Evolutionary conservation across 2,113 vertebrate genomes (phyloP).

Genomic region (Mesembrinibis cayennensis): DNA sequence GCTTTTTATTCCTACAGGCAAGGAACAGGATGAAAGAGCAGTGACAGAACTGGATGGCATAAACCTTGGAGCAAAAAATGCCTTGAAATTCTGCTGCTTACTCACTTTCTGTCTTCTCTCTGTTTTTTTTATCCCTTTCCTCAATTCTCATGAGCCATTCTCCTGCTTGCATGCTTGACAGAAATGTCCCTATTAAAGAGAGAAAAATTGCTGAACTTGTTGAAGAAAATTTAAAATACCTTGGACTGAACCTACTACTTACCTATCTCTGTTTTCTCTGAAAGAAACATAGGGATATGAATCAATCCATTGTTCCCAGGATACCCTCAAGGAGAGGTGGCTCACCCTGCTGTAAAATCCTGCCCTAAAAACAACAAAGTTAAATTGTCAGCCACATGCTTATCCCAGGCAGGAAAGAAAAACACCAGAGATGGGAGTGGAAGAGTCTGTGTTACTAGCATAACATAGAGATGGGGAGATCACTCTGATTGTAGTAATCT

Average conservation of each 20-base stretch:
- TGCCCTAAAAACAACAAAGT: neutral
- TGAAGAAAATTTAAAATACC: neutral
- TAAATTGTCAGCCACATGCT: neutral
- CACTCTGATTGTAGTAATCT: neutral
- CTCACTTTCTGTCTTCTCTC: neutral
- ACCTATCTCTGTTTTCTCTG: neutral
- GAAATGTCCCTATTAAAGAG: neutral
- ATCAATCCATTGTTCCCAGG: neutral
- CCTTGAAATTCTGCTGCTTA: neutral
- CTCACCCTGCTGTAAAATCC: neutral
- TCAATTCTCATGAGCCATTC: neutral
- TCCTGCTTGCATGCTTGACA: neutral
- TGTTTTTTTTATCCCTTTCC: neutral
- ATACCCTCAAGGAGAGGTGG: neutral
- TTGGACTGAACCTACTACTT: neutral
- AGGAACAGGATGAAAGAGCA: neutral
- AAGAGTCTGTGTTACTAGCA: neutral
- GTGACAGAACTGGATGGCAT: neutral
- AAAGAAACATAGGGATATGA: neutral
- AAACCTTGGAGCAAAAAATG: neutral
- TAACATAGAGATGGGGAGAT: neutral
- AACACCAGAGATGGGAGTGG: neutral
- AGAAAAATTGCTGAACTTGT: neutral
- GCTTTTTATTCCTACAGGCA: neutral
- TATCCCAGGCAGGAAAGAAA: neutral